Evolutionary conservation across 2,113 vertebrate genomes (phyloP).

Genomic region (Micromys minutus): DNA sequence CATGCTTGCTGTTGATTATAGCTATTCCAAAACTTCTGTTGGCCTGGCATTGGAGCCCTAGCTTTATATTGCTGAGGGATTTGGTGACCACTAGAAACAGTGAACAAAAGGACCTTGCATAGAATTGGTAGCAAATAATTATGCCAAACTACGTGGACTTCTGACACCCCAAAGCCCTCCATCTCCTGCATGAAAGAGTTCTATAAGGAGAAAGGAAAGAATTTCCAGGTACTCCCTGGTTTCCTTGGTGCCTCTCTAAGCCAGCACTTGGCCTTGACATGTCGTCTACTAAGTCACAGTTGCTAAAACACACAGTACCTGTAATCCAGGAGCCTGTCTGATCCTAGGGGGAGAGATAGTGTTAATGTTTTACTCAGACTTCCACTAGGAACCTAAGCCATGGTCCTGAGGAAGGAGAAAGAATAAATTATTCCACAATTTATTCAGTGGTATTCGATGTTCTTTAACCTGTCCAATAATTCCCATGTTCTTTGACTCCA

Average conservation of each 20-base stretch:
- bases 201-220: background rate
- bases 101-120: accelerated
- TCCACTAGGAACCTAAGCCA: background rate
- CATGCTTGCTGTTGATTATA: accelerated
- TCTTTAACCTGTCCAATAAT: no score
- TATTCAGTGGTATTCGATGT: accelerated
- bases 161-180: background rate
- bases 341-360: accelerated
- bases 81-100: background rate
- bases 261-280: accelerated
- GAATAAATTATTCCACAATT: accelerated
- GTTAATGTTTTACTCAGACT: background rate
- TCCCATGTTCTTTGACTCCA: background rate
- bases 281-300: accelerated
- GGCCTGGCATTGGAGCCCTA: background rate
- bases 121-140: no score
- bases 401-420: accelerated
- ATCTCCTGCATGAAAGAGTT: background rate
- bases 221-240: accelerated
- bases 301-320: no score
- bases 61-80: background rate
- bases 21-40: background rate
- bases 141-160: background rate
- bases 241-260: accelerated
- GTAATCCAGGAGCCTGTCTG: accelerated